Conservation (phyloP, 1,140 invertebrate genomes). For the Drosophila mayri region DNA sequence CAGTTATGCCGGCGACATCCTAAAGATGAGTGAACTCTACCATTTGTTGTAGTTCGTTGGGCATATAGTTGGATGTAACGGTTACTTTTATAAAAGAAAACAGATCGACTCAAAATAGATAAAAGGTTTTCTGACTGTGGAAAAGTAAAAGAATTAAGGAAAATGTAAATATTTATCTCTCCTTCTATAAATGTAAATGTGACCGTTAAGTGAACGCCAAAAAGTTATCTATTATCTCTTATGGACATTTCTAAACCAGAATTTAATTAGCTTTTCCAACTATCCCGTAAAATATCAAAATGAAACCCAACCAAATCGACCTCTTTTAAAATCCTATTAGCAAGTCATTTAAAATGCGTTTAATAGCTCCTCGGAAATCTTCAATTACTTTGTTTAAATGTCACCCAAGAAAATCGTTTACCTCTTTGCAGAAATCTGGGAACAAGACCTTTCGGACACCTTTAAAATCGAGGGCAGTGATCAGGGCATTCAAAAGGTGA, state of each 20-base stretch:
- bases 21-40: constrained; percentile 39
- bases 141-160: background rate
- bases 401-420: constrained; percentile 14
- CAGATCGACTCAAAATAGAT: background rate
- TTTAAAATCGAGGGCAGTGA: constrained; percentile 87
- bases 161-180: background rate
- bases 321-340: background rate
- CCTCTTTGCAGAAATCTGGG: constrained; percentile 85
- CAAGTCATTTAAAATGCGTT: background rate
- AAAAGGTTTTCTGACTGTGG: background rate
- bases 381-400: background rate
- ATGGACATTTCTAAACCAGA: background rate
- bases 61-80: constrained; percentile 27
- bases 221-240: background rate
- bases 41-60: constrained; percentile 34
- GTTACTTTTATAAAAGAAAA: constrained; percentile 2
- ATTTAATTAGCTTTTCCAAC: background rate
- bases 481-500: constrained; percentile 86
- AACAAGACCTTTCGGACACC: constrained; percentile 86
- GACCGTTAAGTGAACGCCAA: too few relatives aligned
- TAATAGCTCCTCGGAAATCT: background rate
- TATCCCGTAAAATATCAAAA: background rate
- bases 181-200: background rate
- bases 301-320: background rate
- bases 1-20: constrained; percentile 19